Evolutionary conservation across 2,888 invertebrate species (phyloP), one percentile per base, ranked within the genome.

Genomic region (Tenthredo scrophulariae): DNA sequence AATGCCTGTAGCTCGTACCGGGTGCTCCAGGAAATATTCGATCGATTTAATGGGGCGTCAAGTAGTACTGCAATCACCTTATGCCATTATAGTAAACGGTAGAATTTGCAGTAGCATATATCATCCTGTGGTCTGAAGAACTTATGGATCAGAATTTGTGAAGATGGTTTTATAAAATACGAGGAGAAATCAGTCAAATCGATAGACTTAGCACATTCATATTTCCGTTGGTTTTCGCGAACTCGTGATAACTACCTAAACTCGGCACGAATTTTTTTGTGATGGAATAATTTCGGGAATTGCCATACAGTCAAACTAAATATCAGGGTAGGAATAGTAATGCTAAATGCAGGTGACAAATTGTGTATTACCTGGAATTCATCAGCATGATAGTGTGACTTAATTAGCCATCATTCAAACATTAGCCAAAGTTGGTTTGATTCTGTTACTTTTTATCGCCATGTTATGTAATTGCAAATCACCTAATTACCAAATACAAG

Each of bases 11-110:
- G 62, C 13, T 22, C 4, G 26, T 13, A 26, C 62, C 62, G 26
- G 62, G 26, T 62, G 62, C 26, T 62, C 10, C 13, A 26, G 26
- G 13, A 62, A 62, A 62, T 22, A 62, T 26, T 62, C 26, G 62
- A 62, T 62, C 62, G 62, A 62, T 62, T 26, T 62, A 62, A 62
- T 26, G 26, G 62, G 54, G 62, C 26, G 26, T 62, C 62, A 62
- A 62, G 62, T 62, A 62, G 62, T 62, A 26, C 62, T 26, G 2
- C 62, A 62, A 26, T 62, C 22, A 26, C 26, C 9, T 9, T 26
- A 10, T 62, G 62, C 62, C 10, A 62, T 62, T 26, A 62, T 62
- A 62, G 26, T 62, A 62, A 62, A 26, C 26, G 26, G 26, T 62
- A 26, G 22, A 62, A 62, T 62, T 62, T 26, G 26, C 62, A 10